These are phyloP conservation scores for Cosmopolites sordidus DNA, from an alignment of 2,888 invertebrate genomes.

Conservation along the genomic window DNA sequence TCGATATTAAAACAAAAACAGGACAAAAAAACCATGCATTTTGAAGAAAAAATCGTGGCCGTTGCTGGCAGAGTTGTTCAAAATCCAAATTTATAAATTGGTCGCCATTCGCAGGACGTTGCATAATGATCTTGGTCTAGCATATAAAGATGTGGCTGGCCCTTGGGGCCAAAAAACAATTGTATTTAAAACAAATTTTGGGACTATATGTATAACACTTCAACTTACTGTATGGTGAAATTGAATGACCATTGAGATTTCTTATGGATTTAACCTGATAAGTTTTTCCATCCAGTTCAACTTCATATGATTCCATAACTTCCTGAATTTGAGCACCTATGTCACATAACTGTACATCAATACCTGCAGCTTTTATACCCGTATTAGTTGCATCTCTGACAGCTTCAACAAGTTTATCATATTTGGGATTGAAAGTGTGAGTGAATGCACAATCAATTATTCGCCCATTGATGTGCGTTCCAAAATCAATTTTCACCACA, in stretches of 20 bases:
- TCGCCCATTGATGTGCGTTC: slow-evolving; percentile 95
- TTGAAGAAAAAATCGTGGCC: no score
- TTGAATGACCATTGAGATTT: slow-evolving; percentile 99
- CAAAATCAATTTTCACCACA: slow-evolving; percentile 98
- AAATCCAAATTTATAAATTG: no score
- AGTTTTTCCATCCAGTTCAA: slow-evolving; percentile 93
- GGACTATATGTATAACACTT: slow-evolving; percentile 2
- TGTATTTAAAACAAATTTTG: no score
- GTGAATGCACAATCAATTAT: slow-evolving; percentile 99
- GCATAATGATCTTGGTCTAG: no score
- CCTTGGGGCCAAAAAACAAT: no score
- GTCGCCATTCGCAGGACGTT: no score
- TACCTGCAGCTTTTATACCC: slow-evolving; percentile 75
- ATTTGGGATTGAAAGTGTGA: slow-evolving; percentile 92
- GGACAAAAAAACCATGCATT: no score
- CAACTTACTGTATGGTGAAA: slow-evolving; percentile 89
- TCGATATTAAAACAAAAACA: no score
- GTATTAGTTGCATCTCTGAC: slow-evolving; percentile 98
- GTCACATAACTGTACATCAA: slow-evolving; percentile 96
- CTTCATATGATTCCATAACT: slow-evolving; percentile 99
- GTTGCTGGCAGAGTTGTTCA: no score
- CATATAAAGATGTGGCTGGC: no score
- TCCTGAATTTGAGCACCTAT: slow-evolving; percentile 96
- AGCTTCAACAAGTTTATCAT: slow-evolving; percentile 89
- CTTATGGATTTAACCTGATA: slow-evolving; percentile 96